A percentile compares a stretch with the other conserved stretches of the same genome.
These are phyloP conservation scores for Corythoichthys intestinalis DNA, from an alignment of 2,113 vertebrate species.

Conservation along the genomic window DNA sequence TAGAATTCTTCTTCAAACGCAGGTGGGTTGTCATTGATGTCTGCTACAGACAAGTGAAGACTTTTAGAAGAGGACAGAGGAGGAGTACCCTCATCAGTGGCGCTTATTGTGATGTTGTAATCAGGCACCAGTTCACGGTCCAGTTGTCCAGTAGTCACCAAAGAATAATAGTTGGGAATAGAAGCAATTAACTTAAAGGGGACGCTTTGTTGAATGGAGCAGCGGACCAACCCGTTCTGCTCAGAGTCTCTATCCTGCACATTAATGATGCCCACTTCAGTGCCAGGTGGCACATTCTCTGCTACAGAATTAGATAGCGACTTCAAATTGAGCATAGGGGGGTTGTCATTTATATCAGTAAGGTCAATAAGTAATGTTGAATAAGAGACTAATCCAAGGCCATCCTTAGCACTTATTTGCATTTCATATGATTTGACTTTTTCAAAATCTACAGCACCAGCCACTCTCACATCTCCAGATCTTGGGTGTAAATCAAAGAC, in stretches of 20 bases:
- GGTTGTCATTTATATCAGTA: conserved; percentile 75
- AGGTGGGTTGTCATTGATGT: too few relatives aligned
- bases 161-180: conserved; percentile 66
- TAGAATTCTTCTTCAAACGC: too few relatives aligned
- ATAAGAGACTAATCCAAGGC: conserved; percentile 56
- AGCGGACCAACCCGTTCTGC: conserved; percentile 58
- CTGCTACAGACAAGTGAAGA: too few relatives aligned
- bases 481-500: conserved; percentile 29
- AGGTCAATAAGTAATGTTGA: conserved; percentile 64
- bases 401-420: conserved; percentile 66
- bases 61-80: conserved; percentile 43
- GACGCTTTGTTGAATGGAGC: conserved; percentile 48
- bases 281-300: conserved; percentile 56
- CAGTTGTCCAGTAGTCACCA: conserved; percentile 53
- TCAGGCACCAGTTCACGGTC: conserved; percentile 60
- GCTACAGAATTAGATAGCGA: conserved; percentile 58
- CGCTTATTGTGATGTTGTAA: conserved; percentile 66
- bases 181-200: conserved; percentile 70
- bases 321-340: conserved; percentile 60
- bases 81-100: conserved; percentile 58
- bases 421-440: conserved; percentile 37
- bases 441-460: conserved; percentile 48
- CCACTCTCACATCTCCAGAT: conserved; percentile 42
- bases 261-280: too few relatives aligned
- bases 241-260: conserved; percentile 70